Evolutionary conservation across 2,797 vertebrate species (phyloP), one percentile per base, ranked within the genome.

Genomic region (Hyperoplus lanceolatus): DNA sequence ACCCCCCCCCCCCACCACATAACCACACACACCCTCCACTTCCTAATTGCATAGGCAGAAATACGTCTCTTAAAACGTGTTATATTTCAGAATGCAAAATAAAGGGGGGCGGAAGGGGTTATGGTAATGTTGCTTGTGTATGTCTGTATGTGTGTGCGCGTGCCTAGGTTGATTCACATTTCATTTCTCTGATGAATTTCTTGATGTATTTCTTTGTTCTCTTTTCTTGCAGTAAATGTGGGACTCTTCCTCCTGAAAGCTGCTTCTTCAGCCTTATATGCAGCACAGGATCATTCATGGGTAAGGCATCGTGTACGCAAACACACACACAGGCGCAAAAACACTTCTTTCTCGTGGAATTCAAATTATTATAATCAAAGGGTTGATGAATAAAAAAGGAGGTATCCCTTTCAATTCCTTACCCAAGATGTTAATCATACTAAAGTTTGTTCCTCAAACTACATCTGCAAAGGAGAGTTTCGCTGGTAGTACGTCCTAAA

Each of bases 181-280:
- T 39, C 45, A 15, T 73, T 66, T 69, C 18, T 56, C 18, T 70
- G 16, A 77, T 75, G 63, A 70, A 72, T 86, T 48, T 73, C 13
- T 83, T 70, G 16, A 77, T 75, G 63, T 72, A 73, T 86, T 48
- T 73, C 13, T 83, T 43, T 80, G 7, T 77, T 9, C 45, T 77
- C 21, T 87, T 29, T 29, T 82, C 79, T 81, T 70, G 5, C 92
- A 98, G 97, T 91, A 98, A 97, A 91, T 98, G 97, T 87, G 97
- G 97, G 65, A 97, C 96, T 65, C 93, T 97, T 75, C 97, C 97
- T 8, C 97, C 97, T 0, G 97, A 97, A 91, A 98, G 97, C 94
- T 97, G 97, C 91, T 97, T 98, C 94, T 97, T 98, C 94, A 97
- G 97, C 85, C 96, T 98, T 70, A 97, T 98, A 93, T 97, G 97